These are phyloP conservation scores for Drosophila kohkoa DNA, from an alignment of 1,140 invertebrate species.

Conservation along the genomic window DNA sequence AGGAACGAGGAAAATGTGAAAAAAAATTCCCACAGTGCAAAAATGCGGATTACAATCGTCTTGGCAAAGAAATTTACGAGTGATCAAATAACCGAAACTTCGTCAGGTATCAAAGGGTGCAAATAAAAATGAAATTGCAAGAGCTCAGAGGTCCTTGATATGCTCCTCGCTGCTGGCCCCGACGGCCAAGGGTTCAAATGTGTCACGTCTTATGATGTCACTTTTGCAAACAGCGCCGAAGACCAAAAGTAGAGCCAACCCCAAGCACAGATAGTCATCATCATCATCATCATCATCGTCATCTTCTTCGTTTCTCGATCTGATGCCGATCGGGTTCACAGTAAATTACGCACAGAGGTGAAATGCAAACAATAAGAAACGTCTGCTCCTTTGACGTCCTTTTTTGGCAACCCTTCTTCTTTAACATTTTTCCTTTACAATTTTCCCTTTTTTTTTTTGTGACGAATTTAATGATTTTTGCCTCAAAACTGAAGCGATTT, in stretches of 20 bases:
- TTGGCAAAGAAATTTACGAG: conserved; percentile 66
- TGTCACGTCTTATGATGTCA: conserved; percentile 83
- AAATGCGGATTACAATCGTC: conserved; percentile 64
- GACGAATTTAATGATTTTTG: conserved; percentile 81
- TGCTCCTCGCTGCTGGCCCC: conserved; percentile 20
- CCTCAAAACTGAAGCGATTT: conserved; percentile 79
- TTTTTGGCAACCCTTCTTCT: conserved; percentile 67
- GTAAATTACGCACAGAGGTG: conserved; percentile 82
- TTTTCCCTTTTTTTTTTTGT: conserved; percentile 62
- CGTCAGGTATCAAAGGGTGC: conserved; percentile 80
- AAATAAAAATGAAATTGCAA: conserved; percentile 56
- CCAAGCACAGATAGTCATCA: conserved; percentile 62
- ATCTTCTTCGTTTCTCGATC: conserved; percentile 39
- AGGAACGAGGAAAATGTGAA: conserved; percentile 23
- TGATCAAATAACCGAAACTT: conserved; percentile 72
- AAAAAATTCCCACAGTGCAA: conserved; percentile 77
- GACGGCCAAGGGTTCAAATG: conserved; percentile 59
- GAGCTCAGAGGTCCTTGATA: conserved; percentile 57
- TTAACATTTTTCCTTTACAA: conserved; percentile 41
- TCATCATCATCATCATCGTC: conserved; percentile 47
- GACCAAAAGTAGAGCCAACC: conserved; percentile 37
- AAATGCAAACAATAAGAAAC: conserved; percentile 76
- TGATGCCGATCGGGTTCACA: conserved; percentile 68
- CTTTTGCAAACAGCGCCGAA: conserved; percentile 43
- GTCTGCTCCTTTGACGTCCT: conserved; percentile 51